Conservation (phyloP, 2,888 invertebrate genomes). For the Emmelina monodactyla region DNA sequence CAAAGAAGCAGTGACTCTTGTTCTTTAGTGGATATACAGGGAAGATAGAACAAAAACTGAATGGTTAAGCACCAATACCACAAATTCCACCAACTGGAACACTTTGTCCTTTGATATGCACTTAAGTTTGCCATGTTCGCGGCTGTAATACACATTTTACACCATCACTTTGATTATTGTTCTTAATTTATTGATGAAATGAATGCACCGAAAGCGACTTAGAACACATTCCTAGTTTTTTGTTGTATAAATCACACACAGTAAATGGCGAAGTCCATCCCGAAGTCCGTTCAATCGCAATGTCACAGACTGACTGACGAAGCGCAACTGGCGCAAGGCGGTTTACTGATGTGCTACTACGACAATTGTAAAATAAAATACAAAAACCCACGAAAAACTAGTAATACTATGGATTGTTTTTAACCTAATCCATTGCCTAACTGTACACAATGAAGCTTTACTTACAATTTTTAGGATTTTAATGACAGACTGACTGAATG, state of each 20-base stretch:
- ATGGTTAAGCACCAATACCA: constrained; percentile 46
- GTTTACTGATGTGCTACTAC: too few species aligned
- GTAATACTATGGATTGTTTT: too few species aligned
- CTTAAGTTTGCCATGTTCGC: constrained; percentile 40
- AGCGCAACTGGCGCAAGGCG: too few species aligned
- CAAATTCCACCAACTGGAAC: constrained; percentile 28
- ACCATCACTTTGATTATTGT: constrained; percentile 30
- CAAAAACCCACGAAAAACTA: too few species aligned
- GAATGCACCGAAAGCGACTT: constrained; percentile 25
- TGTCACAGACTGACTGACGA: constrained; percentile 35
- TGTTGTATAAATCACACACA: constrained; percentile 22
- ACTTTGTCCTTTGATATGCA: constrained; percentile 33
- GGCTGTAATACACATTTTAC: constrained; percentile 27
- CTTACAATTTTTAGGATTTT: too few species aligned
- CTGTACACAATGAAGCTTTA: too few species aligned
- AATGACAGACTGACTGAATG: too few species aligned
- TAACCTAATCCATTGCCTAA: too few species aligned
- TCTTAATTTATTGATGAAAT: background rate
- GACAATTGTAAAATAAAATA: too few species aligned
- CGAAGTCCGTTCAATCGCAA: constrained; percentile 26
- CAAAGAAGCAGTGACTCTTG: too few species aligned
- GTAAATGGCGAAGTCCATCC: constrained; percentile 50
- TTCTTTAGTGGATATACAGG: constrained; percentile 26
- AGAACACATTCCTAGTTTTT: constrained; percentile 43
- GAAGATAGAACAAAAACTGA: constrained; percentile 35